Base-by-base conservation (phyloP, 2,888 invertebrate genomes). In the Coelopa pilipes region DNA sequence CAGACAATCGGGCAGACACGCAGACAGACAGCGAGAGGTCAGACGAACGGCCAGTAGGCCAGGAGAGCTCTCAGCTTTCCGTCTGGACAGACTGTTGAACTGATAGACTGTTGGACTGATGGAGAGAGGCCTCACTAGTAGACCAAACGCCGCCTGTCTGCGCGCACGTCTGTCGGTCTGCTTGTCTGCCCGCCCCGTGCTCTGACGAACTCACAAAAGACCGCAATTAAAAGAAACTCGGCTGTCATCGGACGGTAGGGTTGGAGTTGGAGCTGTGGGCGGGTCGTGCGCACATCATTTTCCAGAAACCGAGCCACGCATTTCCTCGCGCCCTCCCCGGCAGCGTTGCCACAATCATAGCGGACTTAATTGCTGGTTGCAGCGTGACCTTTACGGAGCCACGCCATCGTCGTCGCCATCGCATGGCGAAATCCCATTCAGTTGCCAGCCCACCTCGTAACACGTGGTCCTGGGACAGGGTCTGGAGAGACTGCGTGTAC, bases 201-300 rank as follows among this genome's bases (percentile, higher is more conserved):
- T 34, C 57, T 59, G 17, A 59, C 57, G 21, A 59, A 24, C 57
- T 59, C 57, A 59, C 57, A 59, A 59, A 59, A 59, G 57, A 59
- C 57, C 57, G 17, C 57, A 59, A 59, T 59, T 59, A 59, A 59
- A 59, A 59, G 21, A 59, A 59, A 59, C 57, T 59, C 24, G 11
- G 10, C 19, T 55, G 55, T 55, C 19, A 9, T 55, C 19, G 55
- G 9, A n/a, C 17, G 10, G 9, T 59, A 10, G 19, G 19, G 21
- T 10, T n/a, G 21, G 19, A 21, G 17, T 59, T 59, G 55, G 17
- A 11, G 17, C 24, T 59, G n/a, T 59, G 21, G 21, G 21, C 57
- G 21, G 11, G 17, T 15, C 21, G 19, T 21, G 57, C 19, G 1
- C 57, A 24, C 12, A 12, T 3, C 24, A 59, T 21, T 59, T 59